These are phyloP conservation scores for Gymnobelideus leadbeateri DNA, from an alignment of 2,113 vertebrate species.

Conservation along the genomic window DNA sequence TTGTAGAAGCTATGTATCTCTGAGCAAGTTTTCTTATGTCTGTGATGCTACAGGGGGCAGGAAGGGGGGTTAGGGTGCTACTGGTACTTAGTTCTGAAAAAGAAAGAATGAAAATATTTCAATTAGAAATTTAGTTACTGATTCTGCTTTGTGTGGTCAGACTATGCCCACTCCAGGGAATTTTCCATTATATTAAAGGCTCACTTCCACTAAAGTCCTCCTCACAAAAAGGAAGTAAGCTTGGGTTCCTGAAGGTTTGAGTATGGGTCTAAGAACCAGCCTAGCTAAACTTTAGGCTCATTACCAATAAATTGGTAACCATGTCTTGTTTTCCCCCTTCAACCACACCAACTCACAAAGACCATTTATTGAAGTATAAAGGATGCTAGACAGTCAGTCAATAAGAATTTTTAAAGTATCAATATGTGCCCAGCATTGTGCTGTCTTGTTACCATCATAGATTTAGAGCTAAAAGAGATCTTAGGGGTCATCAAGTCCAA, in stretches of 20 bases:
- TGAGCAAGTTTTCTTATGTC: slow-evolving; percentile 42
- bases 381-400: background rate
- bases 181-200: background rate
- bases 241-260: background rate
- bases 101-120: background rate
- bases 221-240: background rate
- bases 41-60: background rate
- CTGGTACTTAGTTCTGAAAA: slow-evolving; percentile 2
- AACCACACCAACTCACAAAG: background rate
- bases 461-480: background rate
- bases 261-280: background rate
- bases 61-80: background rate
- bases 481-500: background rate
- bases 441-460: background rate
- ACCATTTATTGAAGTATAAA: background rate
- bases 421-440: background rate
- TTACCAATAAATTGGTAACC: background rate
- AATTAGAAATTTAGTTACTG: slow-evolving; percentile 20
- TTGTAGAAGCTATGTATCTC: slow-evolving; percentile 49
- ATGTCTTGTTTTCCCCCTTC: background rate
- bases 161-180: background rate
- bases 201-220: background rate
- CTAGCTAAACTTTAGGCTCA: background rate
- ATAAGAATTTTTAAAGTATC: background rate
- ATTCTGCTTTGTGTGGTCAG: background rate